phyloP scores from a whole-genome alignment of 2,113 vertebrate genomes.

The Takifugu bimaculatus region DNA sequence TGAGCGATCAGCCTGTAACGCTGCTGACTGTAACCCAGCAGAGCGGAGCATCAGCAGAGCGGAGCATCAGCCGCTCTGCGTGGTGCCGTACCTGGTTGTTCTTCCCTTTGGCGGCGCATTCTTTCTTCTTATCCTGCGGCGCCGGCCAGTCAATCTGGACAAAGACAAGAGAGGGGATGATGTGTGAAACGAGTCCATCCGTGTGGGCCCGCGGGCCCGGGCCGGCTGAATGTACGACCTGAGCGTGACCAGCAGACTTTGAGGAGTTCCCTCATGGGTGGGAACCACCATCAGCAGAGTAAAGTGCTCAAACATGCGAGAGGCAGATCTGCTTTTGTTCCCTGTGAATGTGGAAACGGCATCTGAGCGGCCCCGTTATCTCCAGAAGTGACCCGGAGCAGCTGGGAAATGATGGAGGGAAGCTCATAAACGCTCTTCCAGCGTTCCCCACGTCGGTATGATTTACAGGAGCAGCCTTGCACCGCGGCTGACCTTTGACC shows the following conservation, averaged over 20 bases:
- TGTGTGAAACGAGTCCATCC: not conserved
- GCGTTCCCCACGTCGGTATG: not conserved
- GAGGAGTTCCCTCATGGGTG: no score
- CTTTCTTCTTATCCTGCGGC: conserved; percentile 74
- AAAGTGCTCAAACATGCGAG: no score
- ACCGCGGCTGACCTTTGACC: conserved; percentile 40
- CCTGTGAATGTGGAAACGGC: no score
- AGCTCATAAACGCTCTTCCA: not conserved
- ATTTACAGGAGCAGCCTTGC: conserved; percentile 27
- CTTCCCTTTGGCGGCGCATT: conserved; percentile 75
- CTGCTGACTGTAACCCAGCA: no score
- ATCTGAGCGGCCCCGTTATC: no score
- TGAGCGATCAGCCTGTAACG: no score
- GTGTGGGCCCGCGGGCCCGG: not conserved
- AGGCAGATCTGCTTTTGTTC: no score
- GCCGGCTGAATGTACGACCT: no score
- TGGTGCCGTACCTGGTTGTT: conserved; percentile 77
- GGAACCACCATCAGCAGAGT: no score
- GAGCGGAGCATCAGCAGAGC: no score
- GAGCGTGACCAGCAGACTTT: no score
- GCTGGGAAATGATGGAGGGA: conserved; percentile 7
- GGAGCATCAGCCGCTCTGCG: not conserved
- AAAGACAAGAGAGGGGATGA: not conserved
- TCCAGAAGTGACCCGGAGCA: no score
- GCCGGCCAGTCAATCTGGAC: conserved; percentile 77